Evolutionary conservation across 2,113 vertebrate genomes (phyloP).

Genomic region (Nasalis larvatus): DNA sequence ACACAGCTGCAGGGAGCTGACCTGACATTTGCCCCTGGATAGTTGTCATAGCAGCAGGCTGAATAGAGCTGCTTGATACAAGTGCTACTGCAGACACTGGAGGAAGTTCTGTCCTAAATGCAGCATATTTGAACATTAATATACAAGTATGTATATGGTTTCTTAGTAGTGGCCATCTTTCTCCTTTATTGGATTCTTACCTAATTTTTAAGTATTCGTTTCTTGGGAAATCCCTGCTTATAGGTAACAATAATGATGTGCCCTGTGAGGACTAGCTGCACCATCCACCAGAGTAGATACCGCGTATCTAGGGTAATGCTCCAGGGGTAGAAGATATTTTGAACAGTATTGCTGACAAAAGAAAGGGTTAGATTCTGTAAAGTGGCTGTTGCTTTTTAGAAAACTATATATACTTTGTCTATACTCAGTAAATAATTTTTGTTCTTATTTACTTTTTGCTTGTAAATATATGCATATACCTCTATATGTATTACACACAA

Average conservation of each 20-base stretch:
- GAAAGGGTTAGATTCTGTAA: conserved; percentile 44
- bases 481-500: not conserved
- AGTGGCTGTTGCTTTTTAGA: not conserved
- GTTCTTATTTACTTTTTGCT: not conserved
- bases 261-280: not conserved
- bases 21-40: conserved; percentile 84
- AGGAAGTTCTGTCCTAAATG: conserved; percentile 49
- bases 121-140: conserved; percentile 59
- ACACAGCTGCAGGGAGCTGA: conserved; percentile 78
- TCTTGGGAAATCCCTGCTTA: conserved; percentile 43
- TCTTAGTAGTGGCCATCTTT: not conserved
- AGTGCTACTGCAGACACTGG: conserved; percentile 9
- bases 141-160: not conserved
- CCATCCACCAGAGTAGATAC: not conserved
- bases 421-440: not conserved
- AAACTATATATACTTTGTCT: not conserved
- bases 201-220: conserved; percentile 36
- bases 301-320: conserved; percentile 1
- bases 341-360: conserved; percentile 56
- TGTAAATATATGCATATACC: not conserved
- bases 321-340: conserved; percentile 51
- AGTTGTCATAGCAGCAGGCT: conserved; percentile 88
- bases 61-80: conserved; percentile 71
- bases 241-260: conserved; percentile 51
- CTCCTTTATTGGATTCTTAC: conserved; percentile 9